Evolutionary conservation across 1,140 invertebrate species (phyloP), one percentile per base, ranked within the genome.

Genomic region (Manduca sexta): DNA sequence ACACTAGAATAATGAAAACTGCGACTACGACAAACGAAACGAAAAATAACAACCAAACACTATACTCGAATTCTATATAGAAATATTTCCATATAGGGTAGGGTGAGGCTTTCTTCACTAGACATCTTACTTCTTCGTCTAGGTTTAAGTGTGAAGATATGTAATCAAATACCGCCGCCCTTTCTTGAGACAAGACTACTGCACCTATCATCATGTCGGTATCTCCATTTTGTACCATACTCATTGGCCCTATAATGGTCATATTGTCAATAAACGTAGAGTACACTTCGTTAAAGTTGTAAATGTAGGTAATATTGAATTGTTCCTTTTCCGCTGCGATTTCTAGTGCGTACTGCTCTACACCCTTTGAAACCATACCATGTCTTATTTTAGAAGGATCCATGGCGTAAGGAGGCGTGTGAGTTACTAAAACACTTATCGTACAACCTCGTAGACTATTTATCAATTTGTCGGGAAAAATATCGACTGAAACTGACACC

Each of bases 11-110:
- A 1, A 74, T 33, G 21, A 79, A 39, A 1, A 50, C 8, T 12
- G 56, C 59, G 16, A 56, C 75, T 7, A 56, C 1, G 0, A 72
- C 2, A 15, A 73, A 68, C 1, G 52, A 41, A 0, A 67, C 0
- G 1, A 66, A 7, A 4, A 83, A 29, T 16, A 66, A n/a, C 0
- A 64, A n/a, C 79, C 79, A 83, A 21, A 79, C 68, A 0, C 35
- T 30, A 4, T 14, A 3, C 6, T 60, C 12, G n/a, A 83, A 83
- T 55, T 68, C 78, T 5, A 66, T 41, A 44, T 66, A 71, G 7
- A 69, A 18, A 18, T 64, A 60, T 46, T 66, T 69, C 64, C 65
- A 78, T 10, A 15, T 6, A 0, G 61, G 46, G 0, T 74, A 49
- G 4, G 14, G 8, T n/a, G 39, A 37, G 1, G 79, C 61, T 42